These are phyloP conservation scores for Tapera naevia DNA, from an alignment of 2,797 vertebrate genomes.

Conservation along the genomic window DNA sequence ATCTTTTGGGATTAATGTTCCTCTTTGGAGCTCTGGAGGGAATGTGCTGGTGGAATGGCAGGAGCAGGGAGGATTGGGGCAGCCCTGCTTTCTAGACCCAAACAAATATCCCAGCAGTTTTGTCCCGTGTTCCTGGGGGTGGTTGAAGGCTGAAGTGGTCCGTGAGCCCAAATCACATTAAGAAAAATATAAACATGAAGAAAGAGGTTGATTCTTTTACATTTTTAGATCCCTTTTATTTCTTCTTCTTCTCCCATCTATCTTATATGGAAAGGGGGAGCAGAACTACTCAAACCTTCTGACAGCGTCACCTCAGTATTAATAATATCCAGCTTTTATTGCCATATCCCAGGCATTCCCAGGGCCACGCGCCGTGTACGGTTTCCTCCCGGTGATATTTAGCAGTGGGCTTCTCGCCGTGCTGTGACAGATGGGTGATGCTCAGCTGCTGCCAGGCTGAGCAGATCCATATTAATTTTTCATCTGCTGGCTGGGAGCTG, in stretches of 20 bases:
- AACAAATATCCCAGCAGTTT: neutral
- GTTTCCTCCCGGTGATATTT: neutral
- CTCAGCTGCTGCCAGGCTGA: constrained; percentile 61
- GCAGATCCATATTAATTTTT: constrained; percentile 61
- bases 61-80: neutral
- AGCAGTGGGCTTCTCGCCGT: neutral
- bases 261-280: rapidly evolving
- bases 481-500: constrained; percentile 1
- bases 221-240: neutral
- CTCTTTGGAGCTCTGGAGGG: rapidly evolving
- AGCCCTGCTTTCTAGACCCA: neutral
- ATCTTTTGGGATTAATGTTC: neutral
- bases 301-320: rapidly evolving
- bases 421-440: constrained; percentile 65
- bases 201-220: neutral
- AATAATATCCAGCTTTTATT: rapidly evolving
- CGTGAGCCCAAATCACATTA: neutral
- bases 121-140: neutral
- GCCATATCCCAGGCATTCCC: neutral
- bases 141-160: neutral
- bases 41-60: rapidly evolving
- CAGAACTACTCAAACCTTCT: neutral
- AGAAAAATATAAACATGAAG: neutral
- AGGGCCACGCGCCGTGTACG: rapidly evolving
- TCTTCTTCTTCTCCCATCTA: neutral